phyloP scores from a whole-genome alignment of 2,113 vertebrate genomes.

The Thalassoma bifasciatum region DNA sequence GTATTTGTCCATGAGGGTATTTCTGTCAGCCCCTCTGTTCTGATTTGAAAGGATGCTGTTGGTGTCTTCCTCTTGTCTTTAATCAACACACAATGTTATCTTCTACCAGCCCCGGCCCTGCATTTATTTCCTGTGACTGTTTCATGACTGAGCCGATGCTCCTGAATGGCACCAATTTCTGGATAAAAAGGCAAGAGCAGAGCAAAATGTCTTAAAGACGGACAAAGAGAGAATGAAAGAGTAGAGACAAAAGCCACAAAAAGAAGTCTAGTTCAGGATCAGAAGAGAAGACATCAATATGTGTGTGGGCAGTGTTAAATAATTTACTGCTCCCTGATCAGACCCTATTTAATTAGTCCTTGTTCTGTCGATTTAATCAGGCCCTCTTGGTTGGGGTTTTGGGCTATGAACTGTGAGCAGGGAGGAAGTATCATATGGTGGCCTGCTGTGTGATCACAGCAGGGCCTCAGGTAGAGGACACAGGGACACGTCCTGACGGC shows the following conservation, averaged over 20 bases:
- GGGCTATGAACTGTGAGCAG: conserved; percentile 48
- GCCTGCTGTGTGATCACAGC: conserved; percentile 61
- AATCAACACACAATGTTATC: conserved; percentile 64
- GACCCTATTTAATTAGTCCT: conserved; percentile 88
- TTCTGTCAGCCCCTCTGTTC: conserved; percentile 40
- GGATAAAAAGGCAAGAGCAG: conserved; percentile 52
- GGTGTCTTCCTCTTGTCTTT: conserved; percentile 40
- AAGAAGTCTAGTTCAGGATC: conserved; percentile 49
- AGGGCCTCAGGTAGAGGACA: conserved; percentile 67
- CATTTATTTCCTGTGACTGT: conserved; percentile 44
- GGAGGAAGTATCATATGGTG: conserved; percentile 42
- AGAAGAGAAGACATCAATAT: conserved; percentile 63
- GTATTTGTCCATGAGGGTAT: conserved; percentile 39
- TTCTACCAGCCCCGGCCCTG: conserved; percentile 9
- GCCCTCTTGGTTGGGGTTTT: conserved; percentile 52
- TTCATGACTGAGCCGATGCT: conserved; percentile 36
- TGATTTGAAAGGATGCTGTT: conserved; percentile 38
- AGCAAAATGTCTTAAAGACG: conserved; percentile 10
- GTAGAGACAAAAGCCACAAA: conserved; percentile 37
- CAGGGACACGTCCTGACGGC: conserved; percentile 40
- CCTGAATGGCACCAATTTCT: conserved; percentile 50
- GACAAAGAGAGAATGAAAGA: conserved; percentile 27
- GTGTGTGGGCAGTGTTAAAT: conserved; percentile 83
- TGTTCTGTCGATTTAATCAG: conserved; percentile 81
- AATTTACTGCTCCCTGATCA: conserved; percentile 86